Evolutionary conservation across 2,797 vertebrate species (phyloP), one percentile per base, ranked within the genome.

Genomic region (Squalus acanthias): DNA sequence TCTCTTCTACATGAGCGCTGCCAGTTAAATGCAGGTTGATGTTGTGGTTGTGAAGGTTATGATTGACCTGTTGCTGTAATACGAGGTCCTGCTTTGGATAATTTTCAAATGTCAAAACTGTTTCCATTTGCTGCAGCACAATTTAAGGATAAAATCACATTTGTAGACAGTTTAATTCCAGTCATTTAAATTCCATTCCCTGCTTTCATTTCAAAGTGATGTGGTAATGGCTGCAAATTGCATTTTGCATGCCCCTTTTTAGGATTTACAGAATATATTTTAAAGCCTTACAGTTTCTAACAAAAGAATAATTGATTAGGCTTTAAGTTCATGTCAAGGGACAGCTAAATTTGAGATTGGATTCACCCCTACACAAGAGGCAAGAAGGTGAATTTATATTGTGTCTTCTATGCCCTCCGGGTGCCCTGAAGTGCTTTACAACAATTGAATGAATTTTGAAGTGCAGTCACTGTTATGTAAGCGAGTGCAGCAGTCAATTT

Each of bases 141-240:
- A 67, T 69, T 93, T 39, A 93, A 93, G 91, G 65, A 69, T 93
- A 69, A 93, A 69, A 93, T 69, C 91, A 46, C n/a, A 26, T 69
- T 46, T 93, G 17, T 9, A 12, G 91, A 93, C 91, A 93, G 65
- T 24, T 93, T 69, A 69, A 93, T 93, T 69, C 91, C 63, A 93
- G n/a, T 93, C 63, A 22, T 93, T 93, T 93, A 93, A 46, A 69
- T 65, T 93, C 63, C 65, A 93, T 69, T 93, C 65, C 20, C 63
- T 12, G 24, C 91, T 20, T 93, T 93, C 91, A 93, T 69, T 93
- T 39, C 65, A 67, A 67, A 67, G 5, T 69, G 65, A 69, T 39
- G 57, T 69, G 63, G 2, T 69, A 46, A 67, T 69, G 15, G 39
- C n/a, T 69, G 22, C n/a, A 93, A 46, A 93, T 93, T 39, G 22